phyloP scores from a whole-genome alignment of 2,888 invertebrate species.

The Drosophila koepferae region DNA sequence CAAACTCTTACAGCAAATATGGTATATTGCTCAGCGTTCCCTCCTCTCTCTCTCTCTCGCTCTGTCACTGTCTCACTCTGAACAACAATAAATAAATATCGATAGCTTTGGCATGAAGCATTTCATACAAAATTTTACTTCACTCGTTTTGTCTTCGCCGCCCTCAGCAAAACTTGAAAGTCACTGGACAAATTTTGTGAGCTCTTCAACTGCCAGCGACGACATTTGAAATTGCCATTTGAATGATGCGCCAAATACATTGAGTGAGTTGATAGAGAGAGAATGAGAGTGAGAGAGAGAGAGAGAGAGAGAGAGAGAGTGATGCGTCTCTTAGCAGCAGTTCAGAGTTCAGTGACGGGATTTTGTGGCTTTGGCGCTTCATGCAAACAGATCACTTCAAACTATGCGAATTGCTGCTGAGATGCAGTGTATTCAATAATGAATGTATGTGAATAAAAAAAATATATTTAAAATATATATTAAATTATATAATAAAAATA shows the following conservation, averaged over 20 bases:
- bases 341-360: conserved; percentile 8
- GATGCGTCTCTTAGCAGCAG: conserved; percentile 9
- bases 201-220: conserved; percentile 52
- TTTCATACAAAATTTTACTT: conserved; percentile 35
- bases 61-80: background rate
- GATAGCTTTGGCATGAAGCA: conserved; percentile 39
- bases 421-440: no score
- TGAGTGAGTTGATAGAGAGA: background rate
- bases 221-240: conserved; percentile 58
- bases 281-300: background rate
- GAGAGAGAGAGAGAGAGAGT: background rate
- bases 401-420: background rate
- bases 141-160: conserved; percentile 38
- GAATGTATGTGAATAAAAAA: background rate
- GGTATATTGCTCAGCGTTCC: conserved; percentile 35
- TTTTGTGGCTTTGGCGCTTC: conserved; percentile 3
- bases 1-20: conserved; percentile 41
- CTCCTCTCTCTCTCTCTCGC: conserved; percentile 2
- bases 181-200: conserved; percentile 59
- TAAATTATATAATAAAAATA: no score
- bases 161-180: conserved; percentile 49
- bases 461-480: no score
- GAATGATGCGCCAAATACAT: conserved; percentile 37
- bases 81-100: conserved; percentile 50
- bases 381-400: conserved; percentile 3